Evolutionary conservation across 2,113 vertebrate genomes (phyloP), one percentile per base, ranked within the genome.

Genomic region (Leptosomus discolor): DNA sequence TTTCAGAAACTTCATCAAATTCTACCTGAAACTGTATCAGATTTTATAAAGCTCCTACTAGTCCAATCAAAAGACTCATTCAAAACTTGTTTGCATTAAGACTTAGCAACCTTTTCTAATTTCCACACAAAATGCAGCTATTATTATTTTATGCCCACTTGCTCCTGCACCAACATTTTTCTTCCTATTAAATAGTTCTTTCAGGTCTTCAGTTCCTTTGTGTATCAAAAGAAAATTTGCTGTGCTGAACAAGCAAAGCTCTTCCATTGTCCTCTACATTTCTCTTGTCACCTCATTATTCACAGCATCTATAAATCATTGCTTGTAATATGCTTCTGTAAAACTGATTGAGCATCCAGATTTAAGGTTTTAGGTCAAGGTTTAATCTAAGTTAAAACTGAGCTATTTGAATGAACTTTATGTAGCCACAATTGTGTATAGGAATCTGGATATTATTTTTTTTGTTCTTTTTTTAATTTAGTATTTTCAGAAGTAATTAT

Each of bases 281-380:
- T 93, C 56, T 95, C 74, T 93, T 97, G 93, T 93, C 93, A 68
- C 70, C 74, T 93, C 57, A 71, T 91, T 96, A 90, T 91, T 94
- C 70, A 94, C 69, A 90, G 45, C 48, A 69, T 75, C 87, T 90
- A 90, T 95, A 96, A 97, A 95, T 95, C 94, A 93, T 70, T 50
- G 57, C 61, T 92, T 87, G 64, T 39, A 90, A 94, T 91, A 89
- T 46, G 43, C 32, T 50, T 60, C 85, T 69, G 68, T 94, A 94
- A 93, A 92, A 91, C 34, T 69, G 68, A 92, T 79, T 76, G 30
- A 86, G 37, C 30, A 67, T 92, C 46, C 32, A 75, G 48, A 84
- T 92, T 95, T 92, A 89, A 90, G 77, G 56, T 24, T 88, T 88
- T 82, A 88, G 73, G 86, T 82, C 71, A 90, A 89, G 58, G 71